Percentiles rank a stretch among this genome's conserved stretches.
phyloP scores from a whole-genome alignment of 2,797 vertebrate genomes.

The Lithobates pipiens region DNA sequence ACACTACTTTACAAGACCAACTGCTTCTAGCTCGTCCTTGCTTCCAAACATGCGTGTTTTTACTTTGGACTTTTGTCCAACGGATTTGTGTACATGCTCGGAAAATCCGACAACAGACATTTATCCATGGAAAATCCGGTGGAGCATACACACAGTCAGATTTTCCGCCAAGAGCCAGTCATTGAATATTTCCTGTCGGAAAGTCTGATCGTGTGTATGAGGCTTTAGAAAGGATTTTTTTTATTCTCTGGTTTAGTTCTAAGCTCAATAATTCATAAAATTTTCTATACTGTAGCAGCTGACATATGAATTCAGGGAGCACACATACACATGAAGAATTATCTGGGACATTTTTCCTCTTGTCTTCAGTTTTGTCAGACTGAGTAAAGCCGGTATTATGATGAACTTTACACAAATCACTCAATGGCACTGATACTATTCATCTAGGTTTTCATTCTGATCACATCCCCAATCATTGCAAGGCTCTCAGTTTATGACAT shows the following conservation, averaged over 20 bases:
- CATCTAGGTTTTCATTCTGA: neutral
- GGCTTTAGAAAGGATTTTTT: neutral
- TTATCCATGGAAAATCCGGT: too few relatives aligned
- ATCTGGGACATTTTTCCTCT: neutral
- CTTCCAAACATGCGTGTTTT: too few relatives aligned
- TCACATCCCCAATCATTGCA: neutral
- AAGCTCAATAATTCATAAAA: neutral
- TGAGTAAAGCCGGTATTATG: neutral
- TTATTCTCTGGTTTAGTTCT: too few relatives aligned
- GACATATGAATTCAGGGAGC: neutral
- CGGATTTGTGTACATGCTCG: too few relatives aligned
- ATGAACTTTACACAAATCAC: neutral
- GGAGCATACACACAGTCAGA: too few relatives aligned
- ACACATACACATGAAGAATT: neutral
- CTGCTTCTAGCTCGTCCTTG: too few relatives aligned
- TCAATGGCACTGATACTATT: neutral
- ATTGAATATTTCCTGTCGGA: too few relatives aligned
- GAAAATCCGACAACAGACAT: too few relatives aligned
- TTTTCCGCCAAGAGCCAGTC: too few relatives aligned
- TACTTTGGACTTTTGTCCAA: too few relatives aligned
- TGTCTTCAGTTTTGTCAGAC: neutral
- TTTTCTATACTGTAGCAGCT: neutral
- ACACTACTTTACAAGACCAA: too few relatives aligned
- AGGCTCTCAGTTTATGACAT: constrained; percentile 1
- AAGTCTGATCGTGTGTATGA: too few relatives aligned